Evolutionary conservation across 2,797 vertebrate species (phyloP).

Genomic region (Tamandua tetradactyla): DNA sequence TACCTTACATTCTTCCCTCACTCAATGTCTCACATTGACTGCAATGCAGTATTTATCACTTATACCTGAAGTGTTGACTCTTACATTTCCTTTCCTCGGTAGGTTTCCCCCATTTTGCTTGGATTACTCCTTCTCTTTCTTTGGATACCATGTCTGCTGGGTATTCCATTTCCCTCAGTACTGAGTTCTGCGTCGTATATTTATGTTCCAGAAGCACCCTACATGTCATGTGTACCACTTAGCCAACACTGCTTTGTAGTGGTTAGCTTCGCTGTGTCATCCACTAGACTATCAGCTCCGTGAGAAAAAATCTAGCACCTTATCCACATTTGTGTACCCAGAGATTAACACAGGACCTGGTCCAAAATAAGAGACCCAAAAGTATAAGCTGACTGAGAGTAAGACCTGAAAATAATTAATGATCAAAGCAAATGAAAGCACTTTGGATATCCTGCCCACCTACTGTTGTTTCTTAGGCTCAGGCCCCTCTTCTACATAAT

Average conservation of each 20-base stretch:
- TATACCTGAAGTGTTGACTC: neutral
- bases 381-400: neutral
- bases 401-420: neutral
- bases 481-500: slow-evolving; percentile 43
- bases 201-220: neutral
- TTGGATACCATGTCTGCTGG: neutral
- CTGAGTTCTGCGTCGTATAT: neutral
- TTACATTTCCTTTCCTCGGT: neutral
- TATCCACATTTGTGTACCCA: neutral
- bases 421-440: slow-evolving; percentile 29
- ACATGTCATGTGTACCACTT: neutral
- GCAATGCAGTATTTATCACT: neutral
- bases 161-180: neutral
- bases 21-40: neutral
- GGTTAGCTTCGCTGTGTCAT: neutral
- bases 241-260: neutral
- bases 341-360: neutral
- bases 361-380: neutral
- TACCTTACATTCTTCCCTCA: neutral
- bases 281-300: neutral
- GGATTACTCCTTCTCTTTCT: neutral
- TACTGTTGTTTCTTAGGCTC: slow-evolving; percentile 33
- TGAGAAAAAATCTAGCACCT: neutral
- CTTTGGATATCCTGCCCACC: neutral
- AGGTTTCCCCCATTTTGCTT: neutral